phyloP scores from a whole-genome alignment of 2,113 vertebrate genomes.

The Tachuris rubrigastra region DNA sequence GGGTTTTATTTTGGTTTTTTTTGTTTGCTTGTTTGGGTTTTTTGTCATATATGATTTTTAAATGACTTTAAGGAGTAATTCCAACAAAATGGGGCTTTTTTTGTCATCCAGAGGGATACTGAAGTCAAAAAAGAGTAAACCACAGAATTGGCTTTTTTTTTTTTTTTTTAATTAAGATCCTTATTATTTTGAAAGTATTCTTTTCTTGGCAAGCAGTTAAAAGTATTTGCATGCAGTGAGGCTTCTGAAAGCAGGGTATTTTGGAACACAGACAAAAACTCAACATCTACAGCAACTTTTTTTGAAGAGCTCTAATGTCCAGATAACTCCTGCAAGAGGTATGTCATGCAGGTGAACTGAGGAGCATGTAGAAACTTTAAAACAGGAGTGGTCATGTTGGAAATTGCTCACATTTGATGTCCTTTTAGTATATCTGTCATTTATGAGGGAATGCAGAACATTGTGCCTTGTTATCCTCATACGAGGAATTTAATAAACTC shows the following conservation, averaged over 20 bases:
- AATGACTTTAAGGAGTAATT: neutral
- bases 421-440: neutral
- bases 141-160: accelerated
- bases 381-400: neutral
- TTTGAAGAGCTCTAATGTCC: neutral
- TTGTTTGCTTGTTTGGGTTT: too few relatives aligned
- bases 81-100: neutral
- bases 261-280: neutral
- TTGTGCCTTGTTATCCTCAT: neutral
- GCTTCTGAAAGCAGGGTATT: neutral
- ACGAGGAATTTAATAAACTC: neutral
- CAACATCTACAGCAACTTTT: neutral
- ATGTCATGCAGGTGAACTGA: neutral
- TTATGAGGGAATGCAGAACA: neutral
- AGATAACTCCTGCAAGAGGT: neutral
- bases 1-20: too few relatives aligned
- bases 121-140: neutral
- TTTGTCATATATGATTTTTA: neutral
- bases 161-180: neutral
- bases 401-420: neutral
- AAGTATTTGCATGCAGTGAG: neutral
- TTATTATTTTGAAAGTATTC: neutral
- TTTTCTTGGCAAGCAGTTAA: neutral
- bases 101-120: neutral
- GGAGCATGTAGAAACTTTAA: neutral